These are phyloP conservation scores for Pipistrellus pipistrellus DNA, from an alignment of 2,797 vertebrate genomes.

Conservation along the genomic window DNA sequence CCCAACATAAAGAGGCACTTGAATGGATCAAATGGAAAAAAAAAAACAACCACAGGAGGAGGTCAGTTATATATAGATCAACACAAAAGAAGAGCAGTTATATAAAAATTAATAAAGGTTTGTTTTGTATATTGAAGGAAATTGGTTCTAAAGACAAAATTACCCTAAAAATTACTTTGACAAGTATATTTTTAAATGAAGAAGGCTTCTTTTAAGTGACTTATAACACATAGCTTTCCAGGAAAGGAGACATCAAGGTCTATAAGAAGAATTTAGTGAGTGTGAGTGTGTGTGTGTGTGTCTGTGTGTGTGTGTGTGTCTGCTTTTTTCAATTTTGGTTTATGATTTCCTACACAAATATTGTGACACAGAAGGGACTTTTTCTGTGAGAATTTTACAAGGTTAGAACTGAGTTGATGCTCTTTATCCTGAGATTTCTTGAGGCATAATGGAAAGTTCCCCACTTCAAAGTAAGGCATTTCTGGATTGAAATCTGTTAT, in stretches of 20 bases:
- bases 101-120: neutral
- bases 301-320: neutral
- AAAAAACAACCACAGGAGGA: neutral
- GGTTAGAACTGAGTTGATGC: neutral
- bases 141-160: constrained; percentile 11
- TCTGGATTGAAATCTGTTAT: constrained; percentile 15
- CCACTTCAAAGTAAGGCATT: neutral
- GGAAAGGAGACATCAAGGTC: neutral
- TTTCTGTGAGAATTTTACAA: constrained; percentile 32
- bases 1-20: neutral
- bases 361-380: neutral
- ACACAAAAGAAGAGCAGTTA: constrained; percentile 8
- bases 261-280: neutral
- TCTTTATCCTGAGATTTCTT: neutral
- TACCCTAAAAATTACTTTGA: neutral
- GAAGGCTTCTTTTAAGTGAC: neutral
- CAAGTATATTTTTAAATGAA: neutral
- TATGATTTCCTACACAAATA: neutral
- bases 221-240: neutral
- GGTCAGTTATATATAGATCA: neutral
- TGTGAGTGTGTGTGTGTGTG: too few relatives aligned
- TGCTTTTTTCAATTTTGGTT: neutral
- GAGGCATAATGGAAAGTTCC: neutral
- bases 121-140: neutral
- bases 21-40: neutral